Evolutionary conservation across 1,140 invertebrate species (phyloP), one percentile per base, ranked within the genome.

Genomic region (Anastrepha obliqua): DNA sequence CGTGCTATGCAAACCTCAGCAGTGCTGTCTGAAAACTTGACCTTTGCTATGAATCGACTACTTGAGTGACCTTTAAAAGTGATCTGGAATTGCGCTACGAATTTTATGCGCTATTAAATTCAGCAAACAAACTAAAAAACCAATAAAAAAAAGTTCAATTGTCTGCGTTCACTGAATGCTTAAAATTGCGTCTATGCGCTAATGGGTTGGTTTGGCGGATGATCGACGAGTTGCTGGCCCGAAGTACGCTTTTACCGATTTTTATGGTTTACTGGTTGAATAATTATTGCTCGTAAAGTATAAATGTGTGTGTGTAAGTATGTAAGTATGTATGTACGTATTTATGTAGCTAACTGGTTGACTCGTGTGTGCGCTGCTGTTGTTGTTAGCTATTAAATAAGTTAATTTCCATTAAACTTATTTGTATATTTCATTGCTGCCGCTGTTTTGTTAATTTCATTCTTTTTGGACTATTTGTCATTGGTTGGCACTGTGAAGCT

Each of bases 21-120:
- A 2, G 70, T n/a, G n/a, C 42, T 39, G 39, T 42, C 70, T 6
- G 5, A 13, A 74, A 17, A 81, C 47, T 55, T 81, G 74, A 81
- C 74, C 74, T 81, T 51, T 55, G 42, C 74, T 67, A 17, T 51
- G 47, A 81, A 29, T 55, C 74, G 20, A 17, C 15, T 39, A 55
- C n/a, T 81, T 55, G n/a, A 39, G 74, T 9, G 74, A 81, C 74
- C 44, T 55, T 51, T 29, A 81, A 74, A 81, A 81, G 44, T 55
- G 74, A 81, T 81, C 74, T 81, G 47, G n/a, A 55, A 81, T 29
- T 17, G 74, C 47, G 55, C 11, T 55, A 47, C 42, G 70, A 55
- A 55, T 11, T 55, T 55, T 3, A 55, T 13, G n/a, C 60, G 15
- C 4, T n/a, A 62, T 17, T 62, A 8, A 17, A 62, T 62, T 62